Base-by-base conservation (phyloP, 2,797 vertebrate species). In the Lithobates pipiens region DNA sequence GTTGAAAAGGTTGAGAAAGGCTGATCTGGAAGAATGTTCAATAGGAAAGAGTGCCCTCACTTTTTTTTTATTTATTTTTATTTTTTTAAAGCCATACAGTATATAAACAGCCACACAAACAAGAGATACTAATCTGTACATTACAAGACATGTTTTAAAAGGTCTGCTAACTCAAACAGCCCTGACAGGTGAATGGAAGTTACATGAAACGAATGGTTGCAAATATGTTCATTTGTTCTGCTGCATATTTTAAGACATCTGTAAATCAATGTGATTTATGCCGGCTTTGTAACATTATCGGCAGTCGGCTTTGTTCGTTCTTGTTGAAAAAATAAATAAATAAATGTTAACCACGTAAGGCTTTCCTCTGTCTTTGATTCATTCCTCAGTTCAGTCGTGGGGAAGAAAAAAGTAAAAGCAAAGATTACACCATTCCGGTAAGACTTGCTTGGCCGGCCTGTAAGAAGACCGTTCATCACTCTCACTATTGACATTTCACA, bases 381-480 rank as follows among this genome's bases (percentile, higher is more conserved):
- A 42, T 13, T 50, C 29, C 11, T 65, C 23, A 27, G 13, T 65
- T 34, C 27, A 8, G n/a, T 80, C 13, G 8, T 74, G 70, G n/a
- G 61, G 67, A 65, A 39, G 21, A 36, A 69, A 39, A 80, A 77
- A 34, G 23, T 34, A 69, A 82, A 83, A 80, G 61, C 63, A 69
- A 79, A 79, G 63, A 69, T 25, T 3, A 50, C 42, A 25, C 39
- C 16, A 76, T 83, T 69, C 73, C 21, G 25, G 84, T 63, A 13
- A 50, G 65, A 85, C 83, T 2, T 73, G 83, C 36, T 63, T 3
- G 32, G n/a, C 82, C 10, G 61, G 61, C 54, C 25, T 27, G 8
- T 3, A 6, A 21, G 27, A 39, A 21, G 10, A 44, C 67, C 81
- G 29, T 34, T 83, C 61, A 46, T 65, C 80, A 67, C 7, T 15